Evolutionary conservation across 23 tunicate species (phyloP), one percentile per base, ranked within the genome.

Genomic region (Ascidia mentula): DNA sequence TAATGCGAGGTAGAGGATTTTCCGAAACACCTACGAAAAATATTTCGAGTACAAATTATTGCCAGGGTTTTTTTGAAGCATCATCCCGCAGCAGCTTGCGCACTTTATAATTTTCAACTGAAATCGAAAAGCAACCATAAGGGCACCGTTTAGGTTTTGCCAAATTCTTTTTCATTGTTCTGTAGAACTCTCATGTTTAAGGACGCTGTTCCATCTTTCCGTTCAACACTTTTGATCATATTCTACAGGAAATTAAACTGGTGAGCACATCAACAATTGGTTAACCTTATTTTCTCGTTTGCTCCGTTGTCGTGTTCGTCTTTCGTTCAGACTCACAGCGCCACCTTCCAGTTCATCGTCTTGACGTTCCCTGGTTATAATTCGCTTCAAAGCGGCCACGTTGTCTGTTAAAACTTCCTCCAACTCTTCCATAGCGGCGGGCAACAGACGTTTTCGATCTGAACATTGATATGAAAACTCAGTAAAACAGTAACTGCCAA

Each of bases 261-360:
- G n/a, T n/a, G n/a, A n/a, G n/a, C n/a, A n/a, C n/a, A n/a, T n/a
- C n/a, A n/a, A n/a, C n/a, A n/a, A n/a, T n/a, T n/a, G n/a, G n/a
- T n/a, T 9, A 6, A 90, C 89, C 65, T 85, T 90, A 33, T 85
- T 85, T 81, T 90, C 85, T n/a, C 85, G 78, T 37, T 90, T 90
- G 72, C 86, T 80, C 42, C 80, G 60, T 59, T 90, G 85, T 38
- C 96, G 74, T 8, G 96, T 90, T 13, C 87, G 75, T 22, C 96
- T 83, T 71, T 88, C 83, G 65, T 80, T 82, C 53, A 53, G 65
- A 26, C 28, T 28, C 69, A 28, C 75, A 7, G 72, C 37, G 35
- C 75, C 36, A 15, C 37, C 72, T 28, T 53, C 45, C 37, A 46
- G 69, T 12, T 78, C 82, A 9, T 69, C 59, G 36, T 31, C 72